Base-by-base conservation (phyloP, 2,888 invertebrate genomes). In the Epicampocera succincta region DNA sequence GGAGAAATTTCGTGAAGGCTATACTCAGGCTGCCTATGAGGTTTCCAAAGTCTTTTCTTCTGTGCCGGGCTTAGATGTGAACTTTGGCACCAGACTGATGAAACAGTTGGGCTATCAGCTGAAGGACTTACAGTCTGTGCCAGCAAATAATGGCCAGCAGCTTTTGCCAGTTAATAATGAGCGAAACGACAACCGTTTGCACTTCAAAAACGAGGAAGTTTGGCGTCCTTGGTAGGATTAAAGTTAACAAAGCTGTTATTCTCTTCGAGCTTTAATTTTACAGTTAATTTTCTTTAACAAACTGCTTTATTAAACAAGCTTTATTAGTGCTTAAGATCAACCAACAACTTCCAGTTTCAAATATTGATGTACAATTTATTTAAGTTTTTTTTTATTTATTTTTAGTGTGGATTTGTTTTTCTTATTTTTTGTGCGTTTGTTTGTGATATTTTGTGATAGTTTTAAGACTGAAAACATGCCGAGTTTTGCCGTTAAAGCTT, bases 1-100 rank as follows among this genome's bases (percentile, higher is more conserved):
- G 73, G 96, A 97, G 89, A 93, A 96, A 86, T 97, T 96, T 92
- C 93, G 96, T 66, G 96, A 96, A 83, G 97, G 97, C 79, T 97
- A 96, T 92, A 96, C 96, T 72, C 96, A 96, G 87, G 96, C 96
- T 87, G 97, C 97, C 83, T 95, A 96, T 88, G 97, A 97, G 92
- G 97, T 97, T 54, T 96, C 96, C 76, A 93, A 96, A 85, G 96
- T 96, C 87, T 92, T 97, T 85, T 96, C 97, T 9, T 94, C 95
- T 40, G 95, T 96, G 50, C 96, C 96, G 25, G 96, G 96, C 65
- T 94, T 97, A 85, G 96, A 97, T 90, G 95, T 96, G 84, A 94
- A 95, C 88, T 92, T 97, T 83, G 97, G 97, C 54, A 96, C 96
- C 42, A 95, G 95, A 88, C 92, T 97, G 85, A 96, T 97, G 96